phyloP scores from a whole-genome alignment of 2,888 invertebrate species.

The Uropetala carovei region DNA sequence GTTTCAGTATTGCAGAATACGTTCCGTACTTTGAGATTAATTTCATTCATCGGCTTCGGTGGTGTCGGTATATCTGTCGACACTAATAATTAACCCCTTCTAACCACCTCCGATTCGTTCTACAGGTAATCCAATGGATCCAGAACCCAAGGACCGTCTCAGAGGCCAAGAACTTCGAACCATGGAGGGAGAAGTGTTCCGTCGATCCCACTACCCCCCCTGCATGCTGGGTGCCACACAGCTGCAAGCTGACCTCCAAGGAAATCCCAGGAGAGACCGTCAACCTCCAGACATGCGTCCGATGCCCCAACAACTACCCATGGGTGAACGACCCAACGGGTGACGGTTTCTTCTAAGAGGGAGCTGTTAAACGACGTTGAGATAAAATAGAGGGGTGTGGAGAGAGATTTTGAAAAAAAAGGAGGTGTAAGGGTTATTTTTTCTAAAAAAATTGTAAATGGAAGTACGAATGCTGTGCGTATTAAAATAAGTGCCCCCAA shows the following conservation, averaged over 20 bases:
- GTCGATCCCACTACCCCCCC: slow-evolving; percentile 84
- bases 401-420: slow-evolving; percentile 1
- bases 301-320: slow-evolving; percentile 96
- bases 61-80: not conserved
- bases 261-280: slow-evolving; percentile 96
- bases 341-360: slow-evolving; percentile 88
- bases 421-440: slow-evolving; percentile 1
- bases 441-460: slow-evolving; percentile 4
- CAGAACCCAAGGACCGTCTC: slow-evolving; percentile 91
- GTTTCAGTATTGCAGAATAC: no score
- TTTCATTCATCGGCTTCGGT: no score
- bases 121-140: slow-evolving; percentile 95
- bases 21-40: no score
- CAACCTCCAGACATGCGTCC: slow-evolving; percentile 93
- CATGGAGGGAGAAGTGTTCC: slow-evolving; percentile 95
- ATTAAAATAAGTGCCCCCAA: not conserved
- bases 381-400: not conserved
- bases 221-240: slow-evolving; percentile 92
- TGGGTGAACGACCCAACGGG: slow-evolving; percentile 96
- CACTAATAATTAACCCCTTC: not conserved
- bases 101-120: not conserved
- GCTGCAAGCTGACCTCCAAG: slow-evolving; percentile 93
- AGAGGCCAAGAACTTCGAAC: slow-evolving; percentile 94
- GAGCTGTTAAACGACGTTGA: not conserved
- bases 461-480: not conserved